phyloP scores from a whole-genome alignment of 2,797 vertebrate species.

The Chelon labrosus region DNA sequence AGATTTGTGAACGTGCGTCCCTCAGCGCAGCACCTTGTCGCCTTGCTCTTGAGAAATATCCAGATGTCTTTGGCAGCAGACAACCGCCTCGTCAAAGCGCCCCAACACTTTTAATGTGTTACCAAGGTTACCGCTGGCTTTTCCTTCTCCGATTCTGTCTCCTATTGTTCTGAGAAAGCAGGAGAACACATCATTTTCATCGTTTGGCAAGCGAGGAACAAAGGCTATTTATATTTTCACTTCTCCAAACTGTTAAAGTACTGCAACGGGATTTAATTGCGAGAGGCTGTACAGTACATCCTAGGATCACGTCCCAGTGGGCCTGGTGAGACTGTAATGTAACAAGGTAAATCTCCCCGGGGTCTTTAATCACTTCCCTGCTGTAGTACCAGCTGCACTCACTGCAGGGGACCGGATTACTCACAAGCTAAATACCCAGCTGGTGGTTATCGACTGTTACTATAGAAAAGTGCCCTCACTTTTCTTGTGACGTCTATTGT shows the following conservation, averaged over 20 bases:
- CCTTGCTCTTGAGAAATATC: conserved; percentile 96
- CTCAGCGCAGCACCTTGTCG: conserved; percentile 89
- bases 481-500: conserved; percentile 33
- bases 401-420: conserved; percentile 58
- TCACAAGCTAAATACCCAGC: conserved; percentile 53
- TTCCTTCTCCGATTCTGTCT: conserved; percentile 95
- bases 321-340: conserved; percentile 68
- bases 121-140: conserved; percentile 97
- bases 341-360: conserved; percentile 67
- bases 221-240: not conserved
- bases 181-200: not conserved
- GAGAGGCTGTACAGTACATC: conserved; percentile 12
- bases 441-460: conserved; percentile 38
- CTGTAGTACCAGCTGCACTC: conserved; percentile 71
- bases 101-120: conserved; percentile 96
- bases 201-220: not conserved
- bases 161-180: conserved; percentile 90
- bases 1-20: not conserved
- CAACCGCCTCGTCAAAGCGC: conserved; percentile 93
- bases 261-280: conserved; percentile 26
- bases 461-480: conserved; percentile 43
- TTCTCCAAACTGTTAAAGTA: conserved; percentile 14
- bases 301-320: conserved; percentile 15
- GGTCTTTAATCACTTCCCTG: conserved; percentile 72
- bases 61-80: conserved; percentile 96